A percentile compares a stretch with the other conserved stretches of the same genome.
Evolutionary conservation across 2,888 invertebrate genomes (phyloP).

Genomic region (Drosophila nr. perissopoda): DNA sequence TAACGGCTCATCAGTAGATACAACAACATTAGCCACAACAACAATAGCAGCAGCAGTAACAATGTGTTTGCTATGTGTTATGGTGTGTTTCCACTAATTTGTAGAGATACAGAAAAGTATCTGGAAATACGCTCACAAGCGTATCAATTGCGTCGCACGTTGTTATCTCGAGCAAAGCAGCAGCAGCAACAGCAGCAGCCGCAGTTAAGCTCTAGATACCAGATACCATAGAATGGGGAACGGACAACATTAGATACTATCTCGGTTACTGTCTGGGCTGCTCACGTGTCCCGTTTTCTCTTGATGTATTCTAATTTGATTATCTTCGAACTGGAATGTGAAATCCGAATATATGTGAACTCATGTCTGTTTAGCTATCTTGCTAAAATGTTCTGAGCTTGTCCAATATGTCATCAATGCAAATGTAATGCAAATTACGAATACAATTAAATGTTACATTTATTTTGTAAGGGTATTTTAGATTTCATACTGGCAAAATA

Average conservation of each 20-base stretch:
- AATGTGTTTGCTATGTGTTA: conserved; percentile 20
- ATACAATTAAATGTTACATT: neutral
- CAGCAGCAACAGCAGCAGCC: conserved; percentile 3
- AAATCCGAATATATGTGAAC: neutral
- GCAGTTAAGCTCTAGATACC: conserved; percentile 36
- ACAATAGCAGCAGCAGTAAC: conserved; percentile 31
- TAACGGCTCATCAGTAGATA: conserved; percentile 33
- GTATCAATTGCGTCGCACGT: conserved; percentile 69
- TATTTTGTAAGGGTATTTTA: conserved; percentile 16
- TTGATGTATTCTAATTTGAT: neutral
- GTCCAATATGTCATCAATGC: neutral
- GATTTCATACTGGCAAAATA: neutral
- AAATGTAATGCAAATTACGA: neutral
- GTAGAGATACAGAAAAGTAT: conserved; percentile 56
- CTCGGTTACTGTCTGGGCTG: conserved; percentile 16
- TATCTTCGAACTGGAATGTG: neutral
- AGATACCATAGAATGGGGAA: conserved; percentile 28
- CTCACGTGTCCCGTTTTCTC: neutral
- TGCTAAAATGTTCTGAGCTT: neutral
- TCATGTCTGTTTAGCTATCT: neutral
- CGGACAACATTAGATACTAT: conserved; percentile 30
- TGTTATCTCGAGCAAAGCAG: conserved; percentile 58
- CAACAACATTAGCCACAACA: neutral
- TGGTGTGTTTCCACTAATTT: conserved; percentile 46
- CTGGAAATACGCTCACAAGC: conserved; percentile 31